phyloP scores from a whole-genome alignment of 2,113 vertebrate genomes.

The Trematomus loennbergii region DNA sequence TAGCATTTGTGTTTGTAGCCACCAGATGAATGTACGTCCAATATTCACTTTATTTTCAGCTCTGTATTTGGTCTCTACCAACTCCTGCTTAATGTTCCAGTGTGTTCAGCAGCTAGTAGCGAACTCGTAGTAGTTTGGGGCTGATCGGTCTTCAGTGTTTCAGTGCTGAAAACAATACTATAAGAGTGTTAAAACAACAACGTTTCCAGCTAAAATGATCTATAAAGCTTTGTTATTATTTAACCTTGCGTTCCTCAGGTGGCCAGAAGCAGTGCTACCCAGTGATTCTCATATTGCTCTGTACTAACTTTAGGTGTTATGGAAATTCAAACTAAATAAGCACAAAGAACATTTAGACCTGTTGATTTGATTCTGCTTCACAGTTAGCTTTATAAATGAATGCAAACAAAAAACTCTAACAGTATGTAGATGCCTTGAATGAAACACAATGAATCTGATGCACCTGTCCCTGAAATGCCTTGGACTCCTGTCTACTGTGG shows the following conservation, averaged over 20 bases:
- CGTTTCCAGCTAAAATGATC: background rate
- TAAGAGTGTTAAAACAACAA: too few relatives aligned
- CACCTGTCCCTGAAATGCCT: conserved; percentile 12
- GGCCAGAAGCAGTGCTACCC: background rate
- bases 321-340: background rate
- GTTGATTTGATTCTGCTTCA: background rate
- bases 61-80: background rate
- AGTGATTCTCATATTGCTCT: background rate
- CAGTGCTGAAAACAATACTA: too few relatives aligned
- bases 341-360: background rate
- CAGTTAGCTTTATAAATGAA: background rate
- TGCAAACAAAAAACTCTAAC: background rate
- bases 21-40: background rate
- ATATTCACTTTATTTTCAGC: background rate
- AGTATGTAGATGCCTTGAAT: background rate
- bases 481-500: conserved; percentile 5
- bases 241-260: background rate
- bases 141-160: too few relatives aligned
- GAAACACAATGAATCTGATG: background rate
- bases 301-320: background rate
- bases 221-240: background rate
- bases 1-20: accelerated
- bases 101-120: background rate
- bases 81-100: background rate
- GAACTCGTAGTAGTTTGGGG: too few relatives aligned